Base-by-base conservation (phyloP, 1,140 invertebrate genomes). In the Druon quercuslanigerum region DNA sequence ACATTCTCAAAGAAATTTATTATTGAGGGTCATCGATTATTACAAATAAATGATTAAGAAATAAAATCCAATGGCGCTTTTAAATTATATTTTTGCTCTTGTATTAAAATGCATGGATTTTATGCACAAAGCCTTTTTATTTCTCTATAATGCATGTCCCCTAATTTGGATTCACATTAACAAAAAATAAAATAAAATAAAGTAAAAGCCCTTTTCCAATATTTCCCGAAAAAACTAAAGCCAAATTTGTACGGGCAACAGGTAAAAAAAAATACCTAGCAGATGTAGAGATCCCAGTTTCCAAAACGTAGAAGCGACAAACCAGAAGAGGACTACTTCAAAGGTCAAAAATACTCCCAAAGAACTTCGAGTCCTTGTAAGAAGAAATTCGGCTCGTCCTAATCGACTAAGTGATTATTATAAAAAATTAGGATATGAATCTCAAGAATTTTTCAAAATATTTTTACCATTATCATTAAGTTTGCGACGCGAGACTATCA, bases 221-320 rank as follows among this genome's bases (percentile, higher is more conserved):
- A 78, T 74, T 71, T 33, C 4, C 2, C 25, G 3, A 60, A 46
- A 52, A 75, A 71, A 86, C 79, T 88, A 87, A 89, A 89, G 72
- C 73, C 75, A 73, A 85, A 74, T 87, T 83, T 88, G 82, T 85
- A 81, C 80, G 82, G 83, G 77, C 82, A 88, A 71, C 86, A 89
- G 87, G 87, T 51, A 88, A 89, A 87, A 88, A 89, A 87, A 86
- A 82, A 83, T 84, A 87, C 80, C 74, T 86, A 82, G 84, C 84
- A 51, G 86, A 84, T 76, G 76, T 73, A 80, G 79, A 79, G 72
- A 75, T 72, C 57, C 80, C 82, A 75, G 85, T 86, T 80, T 82
- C 84, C 73, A 88, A 88, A 88, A 81, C 81, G 74, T 89, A 87
- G 79, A 74, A 54, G 76, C 75, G 71, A 78, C 51, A 74, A 57